Percentiles rank a stretch among this genome's conserved stretches.
Evolutionary conservation across 2,888 invertebrate species (phyloP).

Genomic region (Nasonovia ribisnigri): DNA sequence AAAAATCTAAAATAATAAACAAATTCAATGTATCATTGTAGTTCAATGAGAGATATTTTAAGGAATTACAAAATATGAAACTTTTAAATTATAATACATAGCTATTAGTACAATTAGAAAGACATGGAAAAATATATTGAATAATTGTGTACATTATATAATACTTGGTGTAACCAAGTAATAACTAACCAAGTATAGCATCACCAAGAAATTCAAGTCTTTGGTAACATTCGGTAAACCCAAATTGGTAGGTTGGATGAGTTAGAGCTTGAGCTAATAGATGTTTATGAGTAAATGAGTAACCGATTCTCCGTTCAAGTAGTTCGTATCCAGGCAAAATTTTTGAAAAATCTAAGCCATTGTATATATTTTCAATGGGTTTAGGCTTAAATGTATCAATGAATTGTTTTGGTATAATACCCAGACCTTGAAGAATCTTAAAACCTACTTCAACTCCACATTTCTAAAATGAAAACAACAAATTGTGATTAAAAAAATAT

Average conservation of each 20-base stretch:
- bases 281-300: slow-evolving; percentile 84
- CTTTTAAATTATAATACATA: neutral
- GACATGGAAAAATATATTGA: neutral
- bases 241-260: slow-evolving; percentile 85
- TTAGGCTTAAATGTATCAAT: neutral
- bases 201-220: slow-evolving; percentile 93
- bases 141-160: neutral
- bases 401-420: slow-evolving; percentile 73
- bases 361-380: neutral
- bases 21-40: neutral
- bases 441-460: slow-evolving; percentile 74
- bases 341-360: neutral
- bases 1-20: slow-evolving; percentile 76
- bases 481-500: neutral
- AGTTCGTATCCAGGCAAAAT: slow-evolving; percentile 68
- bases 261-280: slow-evolving; percentile 92
- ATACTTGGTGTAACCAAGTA: neutral
- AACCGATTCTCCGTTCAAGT: slow-evolving; percentile 78
- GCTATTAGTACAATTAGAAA: neutral
- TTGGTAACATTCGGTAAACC: slow-evolving; percentile 89
- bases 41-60: neutral
- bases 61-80: neutral
- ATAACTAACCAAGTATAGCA: slow-evolving; percentile 78
- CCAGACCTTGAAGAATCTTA: slow-evolving; percentile 77
- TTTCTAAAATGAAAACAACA: slow-evolving; percentile 69